phyloP scores from a whole-genome alignment of 2,888 invertebrate genomes.

The Brenthis ino region DNA sequence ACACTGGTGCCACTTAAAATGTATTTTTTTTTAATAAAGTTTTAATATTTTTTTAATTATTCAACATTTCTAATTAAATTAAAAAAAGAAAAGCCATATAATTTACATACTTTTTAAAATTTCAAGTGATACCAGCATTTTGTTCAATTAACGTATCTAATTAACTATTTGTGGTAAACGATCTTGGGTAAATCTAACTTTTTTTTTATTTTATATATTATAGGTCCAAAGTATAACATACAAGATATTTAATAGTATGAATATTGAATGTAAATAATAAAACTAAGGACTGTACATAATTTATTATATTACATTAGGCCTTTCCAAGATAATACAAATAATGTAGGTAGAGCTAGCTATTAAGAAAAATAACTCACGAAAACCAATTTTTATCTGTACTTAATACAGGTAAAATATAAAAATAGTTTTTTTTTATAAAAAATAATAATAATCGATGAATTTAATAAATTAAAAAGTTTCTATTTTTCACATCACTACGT shows the following conservation, averaged over 20 bases:
- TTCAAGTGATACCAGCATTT: neutral
- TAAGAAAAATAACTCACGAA: conserved; percentile 10
- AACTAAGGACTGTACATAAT: conserved; percentile 33
- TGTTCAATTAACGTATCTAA: neutral
- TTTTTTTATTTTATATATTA: neutral
- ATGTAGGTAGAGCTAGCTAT: neutral
- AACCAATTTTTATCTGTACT: neutral
- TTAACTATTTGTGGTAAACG: conserved; percentile 4
- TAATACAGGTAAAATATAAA: neutral
- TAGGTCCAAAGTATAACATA: conserved; percentile 14
- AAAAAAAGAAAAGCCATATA: neutral
- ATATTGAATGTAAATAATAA: conserved; percentile 19
- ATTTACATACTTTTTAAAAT: neutral
- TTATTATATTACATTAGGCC: conserved; percentile 34
- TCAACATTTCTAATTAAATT: neutral
- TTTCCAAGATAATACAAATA: conserved; percentile 6
- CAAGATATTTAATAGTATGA: neutral
- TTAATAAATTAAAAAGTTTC: neutral
- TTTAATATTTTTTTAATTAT: conserved; percentile 1
- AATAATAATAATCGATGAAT: neutral
- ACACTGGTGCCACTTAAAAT: conserved; percentile 3
- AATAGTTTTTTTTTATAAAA: neutral
- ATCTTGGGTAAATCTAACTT: neutral
- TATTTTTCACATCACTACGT: conserved; percentile 7
- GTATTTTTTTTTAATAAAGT: neutral